These are phyloP conservation scores for Dryoscopus gambensis DNA, from an alignment of 2,113 vertebrate genomes.

Conservation along the genomic window DNA sequence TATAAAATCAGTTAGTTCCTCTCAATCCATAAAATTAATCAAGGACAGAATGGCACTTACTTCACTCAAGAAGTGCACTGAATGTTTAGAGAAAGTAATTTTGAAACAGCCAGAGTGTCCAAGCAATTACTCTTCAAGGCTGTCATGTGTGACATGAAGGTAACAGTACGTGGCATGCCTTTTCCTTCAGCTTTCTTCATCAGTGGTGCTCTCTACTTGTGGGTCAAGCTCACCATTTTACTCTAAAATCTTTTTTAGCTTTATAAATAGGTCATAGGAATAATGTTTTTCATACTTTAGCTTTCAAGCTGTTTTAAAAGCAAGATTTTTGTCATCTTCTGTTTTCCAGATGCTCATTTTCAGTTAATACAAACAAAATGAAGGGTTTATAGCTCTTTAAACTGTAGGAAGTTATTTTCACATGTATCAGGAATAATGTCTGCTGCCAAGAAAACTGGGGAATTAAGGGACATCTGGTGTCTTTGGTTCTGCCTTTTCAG, in stretches of 20 bases:
- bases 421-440: not conserved
- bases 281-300: not conserved
- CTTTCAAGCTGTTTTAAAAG: not conserved
- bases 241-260: not conserved
- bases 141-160: not conserved
- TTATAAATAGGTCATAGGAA: not conserved
- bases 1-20: not conserved
- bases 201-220: not conserved
- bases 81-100: not conserved
- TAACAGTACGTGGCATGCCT: not conserved
- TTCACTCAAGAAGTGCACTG: not conserved
- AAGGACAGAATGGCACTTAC: not conserved
- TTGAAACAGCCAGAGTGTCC: not conserved
- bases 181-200: not conserved
- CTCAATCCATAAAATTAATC: not conserved
- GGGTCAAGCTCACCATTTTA: rapidly evolving
- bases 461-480: not conserved
- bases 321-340: not conserved
- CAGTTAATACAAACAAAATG: not conserved
- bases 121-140: not conserved
- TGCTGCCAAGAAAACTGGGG: not conserved
- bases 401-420: not conserved
- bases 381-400: not conserved
- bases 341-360: not conserved
- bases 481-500: not conserved